Conservation (phyloP, 2,797 vertebrate genomes). For the Pelochelys cantorii region DNA sequence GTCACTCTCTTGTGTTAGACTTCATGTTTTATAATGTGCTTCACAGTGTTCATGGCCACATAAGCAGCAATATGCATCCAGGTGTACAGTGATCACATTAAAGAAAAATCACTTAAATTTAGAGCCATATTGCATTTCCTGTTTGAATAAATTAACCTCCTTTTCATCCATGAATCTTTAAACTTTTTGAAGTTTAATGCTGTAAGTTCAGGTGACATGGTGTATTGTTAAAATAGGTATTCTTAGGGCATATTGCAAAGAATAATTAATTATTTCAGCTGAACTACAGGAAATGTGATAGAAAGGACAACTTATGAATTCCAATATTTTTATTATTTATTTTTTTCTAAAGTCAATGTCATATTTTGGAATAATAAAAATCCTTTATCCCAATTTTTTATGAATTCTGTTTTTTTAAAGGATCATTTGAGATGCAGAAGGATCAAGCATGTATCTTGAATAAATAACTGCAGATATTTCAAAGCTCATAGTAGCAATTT, state of each 20-base stretch:
- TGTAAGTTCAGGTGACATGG: neutral
- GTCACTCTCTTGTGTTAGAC: constrained; percentile 6
- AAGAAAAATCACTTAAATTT: constrained; percentile 49
- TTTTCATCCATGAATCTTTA: neutral
- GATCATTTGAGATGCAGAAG: neutral
- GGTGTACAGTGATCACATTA: constrained; percentile 35
- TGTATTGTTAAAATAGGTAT: constrained; percentile 19
- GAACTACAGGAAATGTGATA: neutral
- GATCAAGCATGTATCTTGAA: neutral
- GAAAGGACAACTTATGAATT: neutral
- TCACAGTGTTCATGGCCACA: constrained; percentile 13
- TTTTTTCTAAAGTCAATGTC: neutral
- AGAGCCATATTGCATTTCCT: neutral
- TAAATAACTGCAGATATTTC: neutral
- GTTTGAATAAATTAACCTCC: constrained; percentile 49
- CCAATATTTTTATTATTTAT: neutral
- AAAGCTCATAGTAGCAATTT: neutral
- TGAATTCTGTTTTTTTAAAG: neutral
- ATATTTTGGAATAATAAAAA: neutral
- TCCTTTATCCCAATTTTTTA: neutral
- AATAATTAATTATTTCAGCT: neutral
- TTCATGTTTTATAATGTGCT: constrained; percentile 27
- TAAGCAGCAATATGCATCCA: neutral
- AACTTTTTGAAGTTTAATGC: constrained; percentile 4
- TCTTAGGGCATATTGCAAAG: neutral